phyloP scores from a whole-genome alignment of 1,140 invertebrate species.

The Paraescarpia echinospica region DNA sequence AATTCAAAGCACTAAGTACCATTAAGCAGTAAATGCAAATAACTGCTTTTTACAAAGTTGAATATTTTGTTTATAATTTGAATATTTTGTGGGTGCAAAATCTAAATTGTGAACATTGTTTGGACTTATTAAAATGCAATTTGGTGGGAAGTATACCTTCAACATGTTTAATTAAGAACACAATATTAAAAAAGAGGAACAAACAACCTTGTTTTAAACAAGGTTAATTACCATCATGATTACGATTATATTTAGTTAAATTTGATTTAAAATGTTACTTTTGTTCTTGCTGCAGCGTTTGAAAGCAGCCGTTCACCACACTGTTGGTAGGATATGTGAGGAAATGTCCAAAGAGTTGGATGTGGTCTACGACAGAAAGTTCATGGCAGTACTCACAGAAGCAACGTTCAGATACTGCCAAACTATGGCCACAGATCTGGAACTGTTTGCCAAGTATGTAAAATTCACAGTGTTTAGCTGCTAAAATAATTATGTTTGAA shows the following conservation, averaged over 20 bases:
- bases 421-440: conserved; percentile 36
- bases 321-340: conserved; percentile 39
- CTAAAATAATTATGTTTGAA: conserved; percentile 5
- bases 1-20: too few relatives aligned
- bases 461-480: conserved; percentile 11
- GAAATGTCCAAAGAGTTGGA: conserved; percentile 32
- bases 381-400: conserved; percentile 40
- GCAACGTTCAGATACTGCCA: conserved; percentile 35
- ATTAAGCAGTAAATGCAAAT: too few relatives aligned
- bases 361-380: conserved; percentile 34
- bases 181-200: too few relatives aligned
- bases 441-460: conserved; percentile 44
- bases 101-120: too few relatives aligned
- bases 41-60: too few relatives aligned
- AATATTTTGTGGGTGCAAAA: too few relatives aligned
- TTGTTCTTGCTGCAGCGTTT: conserved; percentile 38
- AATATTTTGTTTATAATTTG: too few relatives aligned
- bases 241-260: neutral
- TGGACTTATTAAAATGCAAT: too few relatives aligned
- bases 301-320: conserved; percentile 41
- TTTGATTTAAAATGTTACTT: neutral
- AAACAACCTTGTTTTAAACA: neutral
- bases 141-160: too few relatives aligned
- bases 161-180: too few relatives aligned
- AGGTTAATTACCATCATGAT: neutral